Percentiles rank a stretch among this genome's conserved stretches.
Evolutionary conservation across 2,113 vertebrate species (phyloP).

Genomic region (Aspidoscelis tigris): DNA sequence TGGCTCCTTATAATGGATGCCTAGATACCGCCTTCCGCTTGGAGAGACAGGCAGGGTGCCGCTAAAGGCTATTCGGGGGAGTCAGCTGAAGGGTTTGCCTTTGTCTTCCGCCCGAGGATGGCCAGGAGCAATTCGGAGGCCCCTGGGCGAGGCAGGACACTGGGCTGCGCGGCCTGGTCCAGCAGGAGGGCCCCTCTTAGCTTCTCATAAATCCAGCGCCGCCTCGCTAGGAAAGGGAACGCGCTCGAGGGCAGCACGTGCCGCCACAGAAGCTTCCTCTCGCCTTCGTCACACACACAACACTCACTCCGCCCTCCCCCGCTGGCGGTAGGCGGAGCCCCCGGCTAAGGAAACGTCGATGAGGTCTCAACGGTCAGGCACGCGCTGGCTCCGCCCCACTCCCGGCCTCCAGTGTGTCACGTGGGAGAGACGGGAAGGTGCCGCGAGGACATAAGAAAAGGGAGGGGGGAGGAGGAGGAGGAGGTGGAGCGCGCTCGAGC

Average conservation of each 20-base stretch:
- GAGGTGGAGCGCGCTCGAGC: background rate
- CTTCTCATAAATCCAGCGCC: too few relatives aligned
- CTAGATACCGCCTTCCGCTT: too few relatives aligned
- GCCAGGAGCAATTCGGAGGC: too few relatives aligned
- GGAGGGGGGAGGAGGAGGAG: background rate
- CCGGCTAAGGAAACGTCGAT: background rate
- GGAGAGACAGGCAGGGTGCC: too few relatives aligned
- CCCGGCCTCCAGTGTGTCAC: background rate
- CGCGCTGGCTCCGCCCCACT: constrained; percentile 33
- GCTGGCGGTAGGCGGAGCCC: background rate
- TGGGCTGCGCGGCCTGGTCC: too few relatives aligned
- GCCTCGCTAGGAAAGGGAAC: too few relatives aligned
- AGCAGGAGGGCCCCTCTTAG: too few relatives aligned
- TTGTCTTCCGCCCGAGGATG: too few relatives aligned
- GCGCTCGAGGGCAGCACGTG: constrained; percentile 34
- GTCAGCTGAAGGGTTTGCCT: too few relatives aligned
- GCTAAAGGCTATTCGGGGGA: too few relatives aligned
- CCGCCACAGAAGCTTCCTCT: background rate
- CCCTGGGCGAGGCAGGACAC: too few relatives aligned
- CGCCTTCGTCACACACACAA: background rate
- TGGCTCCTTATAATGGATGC: too few relatives aligned
- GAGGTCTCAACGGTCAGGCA: constrained; percentile 24
- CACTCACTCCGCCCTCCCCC: background rate
- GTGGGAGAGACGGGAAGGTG: constrained; percentile 41
- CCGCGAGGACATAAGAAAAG: constrained; percentile 54